Evolutionary conservation across 2,888 invertebrate species (phyloP), one percentile per base, ranked within the genome.

Genomic region (Nephrotoma flavescens): DNA sequence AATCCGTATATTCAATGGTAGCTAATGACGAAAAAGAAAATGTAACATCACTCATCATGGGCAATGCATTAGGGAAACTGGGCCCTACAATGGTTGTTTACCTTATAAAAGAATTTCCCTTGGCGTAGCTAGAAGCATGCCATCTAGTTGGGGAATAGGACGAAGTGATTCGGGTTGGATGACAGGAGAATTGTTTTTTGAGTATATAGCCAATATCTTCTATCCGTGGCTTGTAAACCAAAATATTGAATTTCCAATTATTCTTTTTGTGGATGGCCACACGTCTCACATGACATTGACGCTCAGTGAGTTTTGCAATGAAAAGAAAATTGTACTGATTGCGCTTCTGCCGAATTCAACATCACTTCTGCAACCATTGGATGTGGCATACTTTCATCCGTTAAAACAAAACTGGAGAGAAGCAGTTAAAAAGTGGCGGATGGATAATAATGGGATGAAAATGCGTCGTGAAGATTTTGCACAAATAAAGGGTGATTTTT

Each of bases 181-280:
- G 91, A 91, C 90, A 7, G 88, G 89, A 0, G 90, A 90, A 88
- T 89, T 89, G 4, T n/a, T 91, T 88, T 91, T 88, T 88, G 90
- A 92, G 88, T 91, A 90, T 88, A 89, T 91, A 5, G 89, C 89
- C 6, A 90, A 91, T 88, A 88, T 90, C 41, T 91, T 91, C 88
- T 87, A 89, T 87, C 89, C 89, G 47, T 92, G 91, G 91, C 87
- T 91, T 47, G 47, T 89, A 47, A 88, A 89, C 87, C 89, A 90
- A 86, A 87, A 89, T 47, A 89, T 91, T 52, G 86, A 89, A 86
- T 88, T 89, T 15, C 91, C 89, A 83, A 88, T 91, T 52, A 89
- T 92, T 86, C 87, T 91, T 5, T 92, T 90, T 87, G 87, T 92
- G 47, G 92, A 92, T 89, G 90, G 90, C 19, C 91, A 91, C 87